Conservation (phyloP, 2,888 invertebrate genomes). For the Plutella xylostella region DNA sequence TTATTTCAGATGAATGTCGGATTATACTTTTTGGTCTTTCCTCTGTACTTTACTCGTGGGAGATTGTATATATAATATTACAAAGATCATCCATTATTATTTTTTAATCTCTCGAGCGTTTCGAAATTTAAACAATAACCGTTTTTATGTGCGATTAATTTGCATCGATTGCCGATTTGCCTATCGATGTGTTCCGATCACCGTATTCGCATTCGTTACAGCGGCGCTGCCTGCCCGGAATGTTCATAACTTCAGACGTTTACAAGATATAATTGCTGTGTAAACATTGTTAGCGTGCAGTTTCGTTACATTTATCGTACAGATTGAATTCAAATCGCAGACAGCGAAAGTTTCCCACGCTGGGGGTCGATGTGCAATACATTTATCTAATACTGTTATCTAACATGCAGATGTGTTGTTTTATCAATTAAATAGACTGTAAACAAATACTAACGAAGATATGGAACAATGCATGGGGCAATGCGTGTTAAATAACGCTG, state of each 20-base stretch:
- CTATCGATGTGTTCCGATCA: too few species aligned
- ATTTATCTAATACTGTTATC: conserved; percentile 27
- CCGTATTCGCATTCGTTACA: too few species aligned
- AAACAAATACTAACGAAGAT: not conserved
- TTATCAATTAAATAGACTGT: not conserved
- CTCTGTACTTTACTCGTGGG: too few species aligned
- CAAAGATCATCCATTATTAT: too few species aligned
- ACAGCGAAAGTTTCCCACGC: conserved; percentile 40
- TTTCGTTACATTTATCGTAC: conserved; percentile 16
- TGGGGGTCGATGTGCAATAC: conserved; percentile 16
- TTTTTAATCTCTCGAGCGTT: too few species aligned
- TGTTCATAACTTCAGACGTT: not conserved
- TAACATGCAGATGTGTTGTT: conserved; percentile 12
- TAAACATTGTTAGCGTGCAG: conserved; percentile 16
- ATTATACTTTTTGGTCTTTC: too few species aligned
- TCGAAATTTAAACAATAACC: too few species aligned
- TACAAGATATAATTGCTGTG: not conserved
- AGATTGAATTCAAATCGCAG: conserved; percentile 24
- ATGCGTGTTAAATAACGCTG: not conserved
- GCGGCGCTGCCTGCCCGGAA: not conserved
- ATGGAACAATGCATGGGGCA: too few species aligned
- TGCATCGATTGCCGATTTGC: too few species aligned
- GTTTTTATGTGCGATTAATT: too few species aligned
- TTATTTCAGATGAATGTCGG: too few species aligned
- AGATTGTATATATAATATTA: too few species aligned